Base-by-base conservation (phyloP, 2,888 invertebrate species). In the Aspidiotus destructor region DNA sequence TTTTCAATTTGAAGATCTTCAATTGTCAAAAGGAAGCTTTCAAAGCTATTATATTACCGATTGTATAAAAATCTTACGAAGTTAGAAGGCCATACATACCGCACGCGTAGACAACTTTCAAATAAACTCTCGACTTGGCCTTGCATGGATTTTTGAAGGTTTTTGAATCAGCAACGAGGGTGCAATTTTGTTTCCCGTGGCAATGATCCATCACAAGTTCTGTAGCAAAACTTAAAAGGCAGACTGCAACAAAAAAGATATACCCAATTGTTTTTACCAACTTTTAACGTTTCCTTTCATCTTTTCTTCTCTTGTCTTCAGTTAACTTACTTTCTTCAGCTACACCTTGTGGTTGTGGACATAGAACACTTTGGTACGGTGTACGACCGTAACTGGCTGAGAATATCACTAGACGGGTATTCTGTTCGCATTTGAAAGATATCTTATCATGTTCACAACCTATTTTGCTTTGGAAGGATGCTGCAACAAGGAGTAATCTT, bases 391-490 rank as follows among this genome's bases (percentile, higher is more conserved):
- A 96, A 78, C 88, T 87, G 52, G 95, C 94, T 57, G 92, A 92
- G 80, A 91, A 94, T 76, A 97, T 87, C 68, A 93, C 94, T 65
- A 97, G 87, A 75, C 94, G 83, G 11, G 88, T 87, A 77, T 89
- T 88, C 62, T 89, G 88, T 79, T 88, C 86, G 80, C 96, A 96
- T 76, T 87, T 85, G 76, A 97, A 82, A 76, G 88, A 87, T 75
- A 95, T 85, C 74, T 88, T 85, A 75, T 93, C 90, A 77, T 92
- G 91, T 78, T 94, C 90, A 79, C 96, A 97, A 72, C 92, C 92
- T 75, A 92, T 87, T 82, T 92, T 90, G 78, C 92, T 93, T 72
- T 91, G 85, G 80, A 96, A 96, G 78, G 93, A 92, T 79, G 91
- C 95, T 95, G 70, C 9, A 60, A 60, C 17, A 42, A 44, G n/a